Evolutionary conservation across 1,140 invertebrate species (phyloP).

Genomic region (Drosophila baimaii): DNA sequence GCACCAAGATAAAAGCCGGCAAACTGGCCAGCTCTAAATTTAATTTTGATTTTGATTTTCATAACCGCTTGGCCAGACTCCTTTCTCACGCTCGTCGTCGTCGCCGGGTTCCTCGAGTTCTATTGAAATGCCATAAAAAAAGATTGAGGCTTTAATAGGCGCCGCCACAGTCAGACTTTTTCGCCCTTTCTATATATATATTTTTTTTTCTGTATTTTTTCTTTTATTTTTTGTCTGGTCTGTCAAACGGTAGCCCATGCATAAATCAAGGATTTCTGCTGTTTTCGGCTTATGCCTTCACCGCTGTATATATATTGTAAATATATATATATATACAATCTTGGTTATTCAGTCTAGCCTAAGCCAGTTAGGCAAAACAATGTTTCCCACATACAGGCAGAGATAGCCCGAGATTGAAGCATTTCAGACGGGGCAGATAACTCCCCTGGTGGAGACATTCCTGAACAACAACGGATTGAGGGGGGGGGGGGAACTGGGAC

Average conservation of each 20-base stretch:
- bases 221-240: slow-evolving; percentile 40
- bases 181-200: not conserved
- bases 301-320: slow-evolving; percentile 30
- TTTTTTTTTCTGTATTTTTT: slow-evolving; percentile 3
- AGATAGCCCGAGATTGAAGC: slow-evolving; percentile 42
- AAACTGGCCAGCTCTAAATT: slow-evolving; percentile 36
- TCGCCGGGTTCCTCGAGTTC: slow-evolving; percentile 56
- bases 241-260: slow-evolving; percentile 79
- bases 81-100: slow-evolving; percentile 56
- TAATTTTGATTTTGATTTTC: slow-evolving; percentile 70
- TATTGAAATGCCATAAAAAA: slow-evolving; percentile 82
- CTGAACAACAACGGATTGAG: slow-evolving; percentile 26
- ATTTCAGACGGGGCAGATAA: slow-evolving; percentile 60
- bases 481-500: slow-evolving; percentile 8
- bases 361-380: slow-evolving; percentile 74
- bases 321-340: slow-evolving; percentile 35
- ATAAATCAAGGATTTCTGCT: slow-evolving; percentile 80
- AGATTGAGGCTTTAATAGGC: slow-evolving; percentile 80
- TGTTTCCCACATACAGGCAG: slow-evolving; percentile 70
- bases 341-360: slow-evolving; percentile 58
- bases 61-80: slow-evolving; percentile 53
- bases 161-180: slow-evolving; percentile 62
- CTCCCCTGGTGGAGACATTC: slow-evolving; percentile 67
- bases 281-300: slow-evolving; percentile 38
- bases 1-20: slow-evolving; percentile 56